A percentile compares a stretch with the other conserved stretches of the same genome.
phyloP scores from a whole-genome alignment of 1,140 invertebrate genomes.

The Drosophila murphyi region DNA sequence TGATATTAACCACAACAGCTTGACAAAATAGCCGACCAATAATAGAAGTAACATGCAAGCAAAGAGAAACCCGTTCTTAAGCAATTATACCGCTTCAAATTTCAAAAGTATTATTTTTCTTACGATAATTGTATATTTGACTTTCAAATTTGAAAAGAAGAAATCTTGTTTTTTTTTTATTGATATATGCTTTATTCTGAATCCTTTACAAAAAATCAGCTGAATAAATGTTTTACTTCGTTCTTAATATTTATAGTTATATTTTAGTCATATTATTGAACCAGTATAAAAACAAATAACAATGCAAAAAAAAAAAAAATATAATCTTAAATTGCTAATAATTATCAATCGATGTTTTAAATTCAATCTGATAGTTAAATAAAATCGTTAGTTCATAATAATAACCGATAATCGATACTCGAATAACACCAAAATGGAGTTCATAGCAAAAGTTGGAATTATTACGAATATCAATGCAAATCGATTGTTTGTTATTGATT shows the following conservation, averaged over 20 bases:
- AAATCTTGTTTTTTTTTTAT: too few relatives aligned
- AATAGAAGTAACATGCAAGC: too few relatives aligned
- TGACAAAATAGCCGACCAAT: too few relatives aligned
- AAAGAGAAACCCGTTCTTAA: too few relatives aligned
- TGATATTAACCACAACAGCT: too few relatives aligned
- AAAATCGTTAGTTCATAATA: constrained; percentile 36
- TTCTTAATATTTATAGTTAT: constrained; percentile 30
- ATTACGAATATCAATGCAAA: constrained; percentile 33
- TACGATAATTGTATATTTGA: not conserved
- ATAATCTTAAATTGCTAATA: constrained; percentile 41
- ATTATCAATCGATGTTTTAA: not conserved
- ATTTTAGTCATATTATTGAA: constrained; percentile 69
- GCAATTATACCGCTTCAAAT: too few relatives aligned
- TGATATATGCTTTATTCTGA: too few relatives aligned
- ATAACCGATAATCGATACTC: constrained; percentile 37
- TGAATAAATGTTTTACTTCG: not conserved
- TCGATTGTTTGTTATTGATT: constrained; percentile 14
- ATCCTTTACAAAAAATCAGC: not conserved
- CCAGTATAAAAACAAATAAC: constrained; percentile 78
- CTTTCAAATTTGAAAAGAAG: too few relatives aligned
- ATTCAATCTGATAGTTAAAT: constrained; percentile 38
- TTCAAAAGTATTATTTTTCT: too few relatives aligned
- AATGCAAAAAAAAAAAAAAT: constrained; percentile 67
- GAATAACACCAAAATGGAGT: constrained; percentile 66
- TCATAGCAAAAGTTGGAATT: constrained; percentile 27